phyloP scores from a whole-genome alignment of 2,797 vertebrate species.

The Platalea minor region DNA sequence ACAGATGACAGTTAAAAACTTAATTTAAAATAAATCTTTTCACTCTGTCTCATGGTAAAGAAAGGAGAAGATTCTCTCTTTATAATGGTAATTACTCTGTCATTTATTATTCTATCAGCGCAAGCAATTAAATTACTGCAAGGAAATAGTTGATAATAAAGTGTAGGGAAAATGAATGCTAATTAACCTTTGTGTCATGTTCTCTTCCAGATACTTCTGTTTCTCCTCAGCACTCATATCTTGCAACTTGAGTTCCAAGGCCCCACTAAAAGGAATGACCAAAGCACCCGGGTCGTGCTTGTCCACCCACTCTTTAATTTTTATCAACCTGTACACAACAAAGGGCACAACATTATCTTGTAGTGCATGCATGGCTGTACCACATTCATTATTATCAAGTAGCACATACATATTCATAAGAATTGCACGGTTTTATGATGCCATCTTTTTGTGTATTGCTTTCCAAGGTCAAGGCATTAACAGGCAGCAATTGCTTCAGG shows the following conservation, averaged over 20 bases:
- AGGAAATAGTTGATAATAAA: constrained; percentile 99
- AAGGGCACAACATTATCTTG: constrained; percentile 84
- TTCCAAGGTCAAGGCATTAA: constrained; percentile 83
- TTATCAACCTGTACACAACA: constrained; percentile 88
- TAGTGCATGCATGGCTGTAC: constrained; percentile 84
- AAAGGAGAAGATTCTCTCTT: constrained; percentile 99
- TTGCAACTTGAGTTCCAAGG: constrained; percentile 91
- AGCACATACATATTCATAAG: constrained; percentile 87
- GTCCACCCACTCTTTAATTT: constrained; percentile 99
- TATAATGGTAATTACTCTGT: constrained; percentile 99
- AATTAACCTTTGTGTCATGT: constrained; percentile 99
- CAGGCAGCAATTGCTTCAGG: constrained; percentile 82
- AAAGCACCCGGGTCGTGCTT: constrained; percentile 90
- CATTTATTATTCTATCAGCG: constrained; percentile 99
- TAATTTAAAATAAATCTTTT: constrained; percentile 99
- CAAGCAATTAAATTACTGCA: constrained; percentile 99
- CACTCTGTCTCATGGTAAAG: constrained; percentile 99
- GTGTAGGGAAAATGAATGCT: constrained; percentile 98
- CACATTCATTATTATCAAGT: constrained; percentile 85
- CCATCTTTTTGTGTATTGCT: constrained; percentile 83
- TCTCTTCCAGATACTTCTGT: constrained; percentile 91
- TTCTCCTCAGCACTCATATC: constrained; percentile 90
- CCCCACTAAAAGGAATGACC: constrained; percentile 95
- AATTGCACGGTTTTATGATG: constrained; percentile 82
- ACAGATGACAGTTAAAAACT: constrained; percentile 99